Conservation (phyloP, 2,888 invertebrate species). For the Clunio marinus region DNA sequence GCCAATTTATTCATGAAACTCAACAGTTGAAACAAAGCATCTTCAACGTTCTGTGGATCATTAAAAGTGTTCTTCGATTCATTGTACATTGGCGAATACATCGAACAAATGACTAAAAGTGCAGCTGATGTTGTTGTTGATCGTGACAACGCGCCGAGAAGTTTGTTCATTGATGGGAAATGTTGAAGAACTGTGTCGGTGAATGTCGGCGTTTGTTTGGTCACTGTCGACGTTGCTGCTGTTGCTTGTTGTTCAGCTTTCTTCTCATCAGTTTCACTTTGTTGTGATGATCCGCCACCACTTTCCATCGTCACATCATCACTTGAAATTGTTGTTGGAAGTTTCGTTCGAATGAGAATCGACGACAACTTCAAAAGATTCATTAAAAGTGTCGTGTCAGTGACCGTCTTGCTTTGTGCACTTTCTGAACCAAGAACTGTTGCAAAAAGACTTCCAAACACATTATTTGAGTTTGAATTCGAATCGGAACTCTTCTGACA, state of each 20-base stretch:
- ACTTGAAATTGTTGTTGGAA: conserved; percentile 48
- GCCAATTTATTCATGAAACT: conserved; percentile 72
- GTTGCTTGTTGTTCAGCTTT: conserved; percentile 65
- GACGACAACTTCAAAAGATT: conserved; percentile 65
- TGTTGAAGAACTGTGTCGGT: conserved; percentile 62
- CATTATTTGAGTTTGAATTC: conserved; percentile 53
- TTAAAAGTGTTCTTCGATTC: conserved; percentile 47
- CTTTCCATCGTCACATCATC: background rate
- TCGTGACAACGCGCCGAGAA: conserved; percentile 74
- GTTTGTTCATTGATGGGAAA: conserved; percentile 74
- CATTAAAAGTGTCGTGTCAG: conserved; percentile 67
- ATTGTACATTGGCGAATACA: conserved; percentile 48
- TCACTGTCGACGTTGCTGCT: conserved; percentile 41
- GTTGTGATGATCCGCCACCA: conserved; percentile 3
- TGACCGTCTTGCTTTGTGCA: conserved; percentile 61
- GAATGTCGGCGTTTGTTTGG: conserved; percentile 42
- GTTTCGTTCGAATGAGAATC: conserved; percentile 60
- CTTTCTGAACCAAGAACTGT: conserved; percentile 64
- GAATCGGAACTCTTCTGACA: conserved; percentile 56
- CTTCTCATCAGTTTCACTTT: conserved; percentile 77
- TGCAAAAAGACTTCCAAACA: conserved; percentile 72
- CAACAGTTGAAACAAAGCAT: conserved; percentile 82
- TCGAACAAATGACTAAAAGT: conserved; percentile 58
- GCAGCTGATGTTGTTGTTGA: conserved; percentile 69
- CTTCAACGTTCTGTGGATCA: conserved; percentile 75